A percentile compares a stretch with the other conserved stretches of the same genome.
Conservation (phyloP, 2,888 invertebrate species). For the Autographa gamma region DNA sequence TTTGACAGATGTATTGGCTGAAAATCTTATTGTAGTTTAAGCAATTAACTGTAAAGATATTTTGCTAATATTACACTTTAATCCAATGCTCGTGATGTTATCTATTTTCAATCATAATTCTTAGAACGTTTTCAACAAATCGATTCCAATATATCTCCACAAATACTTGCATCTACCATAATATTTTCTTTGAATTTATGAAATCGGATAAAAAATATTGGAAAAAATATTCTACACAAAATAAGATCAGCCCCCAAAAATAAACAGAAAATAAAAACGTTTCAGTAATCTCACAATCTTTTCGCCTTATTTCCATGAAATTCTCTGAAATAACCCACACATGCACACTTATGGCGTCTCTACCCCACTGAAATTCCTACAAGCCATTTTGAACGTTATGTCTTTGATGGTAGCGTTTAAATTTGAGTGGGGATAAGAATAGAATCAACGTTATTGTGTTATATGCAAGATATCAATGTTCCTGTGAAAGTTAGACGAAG, state of each 20-base stretch:
- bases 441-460: conserved; percentile 21
- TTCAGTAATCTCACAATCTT: conserved; percentile 18
- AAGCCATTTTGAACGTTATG: conserved; percentile 5
- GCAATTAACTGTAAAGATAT: no score
- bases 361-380: not conserved
- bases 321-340: conserved; percentile 16
- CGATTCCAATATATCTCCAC: not conserved
- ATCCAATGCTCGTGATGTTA: no score
- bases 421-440: not conserved
- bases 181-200: not conserved
- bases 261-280: not conserved
- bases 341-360: conserved; percentile 15
- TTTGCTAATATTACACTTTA: no score
- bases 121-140: no score
- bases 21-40: no score
- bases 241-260: not conserved
- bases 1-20: no score
- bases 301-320: conserved; percentile 20
- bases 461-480: conserved; percentile 46
- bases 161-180: not conserved
- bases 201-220: not conserved
- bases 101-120: no score
- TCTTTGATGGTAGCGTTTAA: not conserved
- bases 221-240: not conserved
- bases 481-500: conserved; percentile 43